phyloP scores from a whole-genome alignment of 2,888 invertebrate species.

The Boloria euphrosyne region DNA sequence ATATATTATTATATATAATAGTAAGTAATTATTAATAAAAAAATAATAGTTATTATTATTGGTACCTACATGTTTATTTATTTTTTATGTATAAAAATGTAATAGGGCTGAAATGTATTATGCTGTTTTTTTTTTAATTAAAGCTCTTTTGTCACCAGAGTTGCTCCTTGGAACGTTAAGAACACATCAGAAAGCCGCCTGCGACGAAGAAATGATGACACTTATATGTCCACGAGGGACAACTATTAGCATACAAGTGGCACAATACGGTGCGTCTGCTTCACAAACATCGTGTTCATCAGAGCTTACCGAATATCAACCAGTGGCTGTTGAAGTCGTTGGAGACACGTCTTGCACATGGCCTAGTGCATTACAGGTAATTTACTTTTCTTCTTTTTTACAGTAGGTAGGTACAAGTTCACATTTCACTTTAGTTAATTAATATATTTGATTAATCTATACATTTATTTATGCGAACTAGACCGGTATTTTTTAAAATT shows the following conservation, averaged over 20 bases:
- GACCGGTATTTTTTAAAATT: too few relatives aligned
- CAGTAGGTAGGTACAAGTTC: too few relatives aligned
- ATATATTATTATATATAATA: too few relatives aligned
- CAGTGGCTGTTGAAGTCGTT: constrained; percentile 77
- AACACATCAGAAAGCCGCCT: constrained; percentile 95
- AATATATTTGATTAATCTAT: too few relatives aligned
- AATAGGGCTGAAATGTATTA: too few relatives aligned
- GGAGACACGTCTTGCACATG: constrained; percentile 88
- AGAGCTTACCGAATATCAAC: constrained; percentile 76
- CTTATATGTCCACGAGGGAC: constrained; percentile 95
- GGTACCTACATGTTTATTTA: too few relatives aligned
- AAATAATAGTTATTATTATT: too few relatives aligned
- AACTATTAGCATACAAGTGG: constrained; percentile 93
- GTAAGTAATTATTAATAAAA: too few relatives aligned
- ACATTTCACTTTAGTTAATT: too few relatives aligned
- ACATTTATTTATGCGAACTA: too few relatives aligned
- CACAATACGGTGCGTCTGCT: constrained; percentile 91
- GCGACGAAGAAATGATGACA: constrained; percentile 94
- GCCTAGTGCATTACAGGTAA: constrained; percentile 90
- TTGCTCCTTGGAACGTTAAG: constrained; percentile 94
- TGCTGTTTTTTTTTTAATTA: too few relatives aligned
- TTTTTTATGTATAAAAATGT: too few relatives aligned
- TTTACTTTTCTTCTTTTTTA: neutral
- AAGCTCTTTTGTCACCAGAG: constrained; percentile 81
- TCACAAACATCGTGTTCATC: constrained; percentile 76